Percentiles rank a stretch among this genome's conserved stretches.
Conservation (phyloP, 2,797 vertebrate species). For the Ctenopoma multispine region DNA sequence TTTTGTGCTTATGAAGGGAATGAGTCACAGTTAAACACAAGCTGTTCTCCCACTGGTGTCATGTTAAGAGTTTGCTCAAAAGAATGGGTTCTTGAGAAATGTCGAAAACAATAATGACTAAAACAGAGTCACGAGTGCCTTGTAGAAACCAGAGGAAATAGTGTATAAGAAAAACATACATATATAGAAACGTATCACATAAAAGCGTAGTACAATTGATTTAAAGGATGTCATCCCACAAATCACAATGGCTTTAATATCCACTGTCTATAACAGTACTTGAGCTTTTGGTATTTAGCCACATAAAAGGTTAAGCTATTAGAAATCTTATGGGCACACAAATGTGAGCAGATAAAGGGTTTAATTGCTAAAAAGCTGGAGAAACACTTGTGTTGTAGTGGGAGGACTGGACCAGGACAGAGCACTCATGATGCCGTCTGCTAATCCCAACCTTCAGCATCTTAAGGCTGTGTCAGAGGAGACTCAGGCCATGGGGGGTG, state of each 20-base stretch:
- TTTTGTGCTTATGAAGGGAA: constrained; percentile 65
- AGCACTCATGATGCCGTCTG: constrained; percentile 36
- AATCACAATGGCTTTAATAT: constrained; percentile 21
- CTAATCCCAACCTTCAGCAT: constrained; percentile 64
- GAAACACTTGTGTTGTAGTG: constrained; percentile 23
- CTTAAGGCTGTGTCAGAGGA: constrained; percentile 57
- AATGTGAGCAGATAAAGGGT: constrained; percentile 44
- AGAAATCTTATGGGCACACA: constrained; percentile 26
- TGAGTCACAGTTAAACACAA: constrained; percentile 74
- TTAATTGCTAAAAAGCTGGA: constrained; percentile 45
- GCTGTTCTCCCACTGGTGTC: constrained; percentile 66
- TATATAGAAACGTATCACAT: background rate
- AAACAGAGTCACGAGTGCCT: constrained; percentile 23
- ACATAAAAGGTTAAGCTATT: constrained; percentile 40
- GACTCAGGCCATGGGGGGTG: constrained; percentile 52
- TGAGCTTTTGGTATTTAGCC: constrained; percentile 3
- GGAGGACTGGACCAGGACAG: constrained; percentile 47
- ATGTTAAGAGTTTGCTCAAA: constrained; percentile 40
- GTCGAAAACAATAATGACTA: constrained; percentile 37
- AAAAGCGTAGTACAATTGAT: background rate
- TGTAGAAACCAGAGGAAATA: constrained; percentile 11
- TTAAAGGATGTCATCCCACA: constrained; percentile 1
- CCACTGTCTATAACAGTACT: background rate
- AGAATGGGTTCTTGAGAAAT: constrained; percentile 26
- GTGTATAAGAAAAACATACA: background rate